Conservation (phyloP, 2,797 vertebrate genomes). For the Mormyrus hasselquistii region DNA sequence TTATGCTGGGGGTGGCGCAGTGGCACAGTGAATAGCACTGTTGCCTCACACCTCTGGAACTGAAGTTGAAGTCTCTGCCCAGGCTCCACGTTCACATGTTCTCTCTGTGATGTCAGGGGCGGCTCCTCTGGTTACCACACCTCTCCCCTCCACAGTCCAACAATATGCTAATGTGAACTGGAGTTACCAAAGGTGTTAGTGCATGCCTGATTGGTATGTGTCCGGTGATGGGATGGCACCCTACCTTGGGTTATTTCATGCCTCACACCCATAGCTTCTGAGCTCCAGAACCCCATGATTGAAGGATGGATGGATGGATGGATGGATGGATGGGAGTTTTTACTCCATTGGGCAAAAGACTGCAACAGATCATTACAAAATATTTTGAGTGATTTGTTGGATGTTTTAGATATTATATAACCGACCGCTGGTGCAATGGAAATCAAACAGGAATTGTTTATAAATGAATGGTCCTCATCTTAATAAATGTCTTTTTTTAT, state of each 20-base stretch:
- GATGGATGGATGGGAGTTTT: not conserved
- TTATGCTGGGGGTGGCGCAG: not conserved
- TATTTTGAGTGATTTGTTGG: not conserved
- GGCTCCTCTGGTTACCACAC: not conserved
- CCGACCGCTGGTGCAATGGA: not conserved
- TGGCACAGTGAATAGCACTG: not conserved
- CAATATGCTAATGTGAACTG: not conserved
- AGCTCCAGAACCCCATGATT: not conserved
- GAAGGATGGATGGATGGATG: not conserved
- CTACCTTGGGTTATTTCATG: not conserved
- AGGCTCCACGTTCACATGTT: not conserved
- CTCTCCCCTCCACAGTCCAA: not conserved
- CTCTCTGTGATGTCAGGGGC: not conserved
- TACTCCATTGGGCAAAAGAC: not conserved
- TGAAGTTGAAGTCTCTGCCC: not conserved
- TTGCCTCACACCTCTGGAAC: not conserved
- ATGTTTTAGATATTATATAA: not conserved
- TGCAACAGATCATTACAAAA: not conserved
- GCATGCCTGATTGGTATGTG: not conserved
- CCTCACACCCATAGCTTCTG: not conserved
- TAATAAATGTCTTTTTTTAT: not conserved
- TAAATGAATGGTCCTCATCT: not conserved
- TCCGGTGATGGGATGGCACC: not conserved
- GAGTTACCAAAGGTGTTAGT: not conserved
- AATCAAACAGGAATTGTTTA: not conserved